Conservation (phyloP, 1,140 invertebrate genomes). For the Drosophila nebulosa region DNA sequence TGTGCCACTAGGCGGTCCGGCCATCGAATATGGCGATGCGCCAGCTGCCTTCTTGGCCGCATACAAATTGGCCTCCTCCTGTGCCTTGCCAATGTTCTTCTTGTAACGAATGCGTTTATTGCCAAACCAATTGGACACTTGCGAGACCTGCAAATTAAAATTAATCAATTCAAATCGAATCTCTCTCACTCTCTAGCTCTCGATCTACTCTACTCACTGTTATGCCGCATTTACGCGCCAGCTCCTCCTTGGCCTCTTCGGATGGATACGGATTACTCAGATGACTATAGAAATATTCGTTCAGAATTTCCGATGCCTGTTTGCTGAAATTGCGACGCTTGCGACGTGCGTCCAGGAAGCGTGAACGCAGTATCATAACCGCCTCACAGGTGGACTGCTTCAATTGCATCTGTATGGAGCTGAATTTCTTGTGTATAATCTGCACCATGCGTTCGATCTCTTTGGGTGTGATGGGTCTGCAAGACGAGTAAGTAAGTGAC, state of each 20-base stretch:
- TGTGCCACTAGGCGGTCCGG: slow-evolving; percentile 90
- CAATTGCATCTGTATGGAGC: slow-evolving; percentile 99
- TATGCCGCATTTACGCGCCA: slow-evolving; percentile 99
- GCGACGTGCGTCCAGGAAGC: slow-evolving; percentile 98
- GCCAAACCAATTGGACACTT: slow-evolving; percentile 99
- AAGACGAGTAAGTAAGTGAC: background rate
- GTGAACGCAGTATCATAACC: slow-evolving; percentile 97
- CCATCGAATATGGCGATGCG: slow-evolving; percentile 95
- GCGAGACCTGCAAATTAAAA: slow-evolving; percentile 70
- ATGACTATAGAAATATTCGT: slow-evolving; percentile 99
- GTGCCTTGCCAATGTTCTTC: slow-evolving; percentile 99
- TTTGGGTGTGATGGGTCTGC: slow-evolving; percentile 93
- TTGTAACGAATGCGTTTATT: slow-evolving; percentile 99
- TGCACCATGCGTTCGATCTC: slow-evolving; percentile 99
- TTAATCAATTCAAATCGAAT: background rate
- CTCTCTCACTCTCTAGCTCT: background rate
- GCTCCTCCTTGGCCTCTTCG: slow-evolving; percentile 99
- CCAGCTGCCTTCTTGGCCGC: slow-evolving; percentile 99
- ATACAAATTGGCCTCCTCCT: slow-evolving; percentile 99
- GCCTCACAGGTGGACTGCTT: slow-evolving; percentile 99
- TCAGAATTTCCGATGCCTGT: slow-evolving; percentile 99
- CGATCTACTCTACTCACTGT: slow-evolving; percentile 88
- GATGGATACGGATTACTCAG: slow-evolving; percentile 99
- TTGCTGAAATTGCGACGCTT: slow-evolving; percentile 99
- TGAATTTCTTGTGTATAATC: slow-evolving; percentile 99